Percentiles rank a stretch among this genome's conserved stretches.
Conservation (phyloP, 2,113 vertebrate genomes). For the Entelurus aequoreus region DNA sequence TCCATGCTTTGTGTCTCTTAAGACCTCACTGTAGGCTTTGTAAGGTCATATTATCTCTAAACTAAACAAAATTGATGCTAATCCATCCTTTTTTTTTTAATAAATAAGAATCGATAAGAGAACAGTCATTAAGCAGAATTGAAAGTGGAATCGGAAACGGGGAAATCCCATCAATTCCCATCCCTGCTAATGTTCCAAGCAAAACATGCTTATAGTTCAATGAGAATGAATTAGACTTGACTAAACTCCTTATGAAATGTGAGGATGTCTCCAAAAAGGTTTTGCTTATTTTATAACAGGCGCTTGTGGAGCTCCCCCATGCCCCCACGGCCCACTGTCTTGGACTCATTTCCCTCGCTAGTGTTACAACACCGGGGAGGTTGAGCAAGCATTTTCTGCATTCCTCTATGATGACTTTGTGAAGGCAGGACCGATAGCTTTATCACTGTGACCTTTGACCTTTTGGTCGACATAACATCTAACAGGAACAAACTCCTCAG, state of each 20-base stretch:
- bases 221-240: too few relatives aligned
- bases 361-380: conserved; percentile 52
- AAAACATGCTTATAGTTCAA: neutral
- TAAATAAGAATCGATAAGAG: too few relatives aligned
- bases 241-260: neutral
- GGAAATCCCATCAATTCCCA: too few relatives aligned
- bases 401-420: conserved; percentile 50
- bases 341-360: conserved; percentile 13
- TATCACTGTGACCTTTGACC: conserved; percentile 52
- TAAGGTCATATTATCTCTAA: too few relatives aligned
- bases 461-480: conserved; percentile 37
- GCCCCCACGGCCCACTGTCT: conserved; percentile 4
- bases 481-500: conserved; percentile 16
- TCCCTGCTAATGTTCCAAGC: too few relatives aligned
- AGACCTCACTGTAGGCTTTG: too few relatives aligned
- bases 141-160: too few relatives aligned
- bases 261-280: conserved; percentile 5
- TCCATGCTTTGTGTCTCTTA: too few relatives aligned
- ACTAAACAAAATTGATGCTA: too few relatives aligned
- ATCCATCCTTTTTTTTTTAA: too few relatives aligned
- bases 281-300: conserved; percentile 8
- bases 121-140: too few relatives aligned
- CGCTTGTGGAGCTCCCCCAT: neutral
- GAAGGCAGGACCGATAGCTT: conserved; percentile 22
- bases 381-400: conserved; percentile 63